A percentile compares a stretch with the other conserved stretches of the same genome.
Conservation (phyloP, 2,113 vertebrate species). For the Odobenus rosmarus region DNA sequence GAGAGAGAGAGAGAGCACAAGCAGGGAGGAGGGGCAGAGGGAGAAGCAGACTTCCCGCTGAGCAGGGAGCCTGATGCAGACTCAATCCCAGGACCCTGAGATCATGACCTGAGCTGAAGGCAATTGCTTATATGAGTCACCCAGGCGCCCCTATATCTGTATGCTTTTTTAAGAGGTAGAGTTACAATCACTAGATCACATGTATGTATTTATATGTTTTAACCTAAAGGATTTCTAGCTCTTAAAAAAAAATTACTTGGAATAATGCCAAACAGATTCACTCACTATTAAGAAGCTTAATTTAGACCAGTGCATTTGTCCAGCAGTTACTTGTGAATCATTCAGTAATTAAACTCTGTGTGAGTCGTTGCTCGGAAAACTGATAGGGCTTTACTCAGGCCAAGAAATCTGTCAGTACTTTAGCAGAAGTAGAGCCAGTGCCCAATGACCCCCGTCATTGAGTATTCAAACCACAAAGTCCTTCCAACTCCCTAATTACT, state of each 20-base stretch:
- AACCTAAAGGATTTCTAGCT: not conserved
- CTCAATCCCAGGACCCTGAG: not conserved
- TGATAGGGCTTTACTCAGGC: not conserved
- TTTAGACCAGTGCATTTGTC: not conserved
- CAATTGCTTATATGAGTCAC: not conserved
- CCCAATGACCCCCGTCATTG: not conserved
- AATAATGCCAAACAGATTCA: not conserved
- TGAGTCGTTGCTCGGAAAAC: not conserved
- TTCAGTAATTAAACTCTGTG: not conserved
- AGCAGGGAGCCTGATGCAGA: not conserved
- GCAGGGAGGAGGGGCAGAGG: not conserved
- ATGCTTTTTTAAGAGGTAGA: not conserved
- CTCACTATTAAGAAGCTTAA: not conserved
- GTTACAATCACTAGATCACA: not conserved
- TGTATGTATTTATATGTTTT: not conserved
- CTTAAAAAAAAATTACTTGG: not conserved
- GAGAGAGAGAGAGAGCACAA: not conserved
- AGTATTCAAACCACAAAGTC: not conserved
- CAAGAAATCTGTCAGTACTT: not conserved
- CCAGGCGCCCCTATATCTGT: not conserved
- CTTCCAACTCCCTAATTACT: not conserved
- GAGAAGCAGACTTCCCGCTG: not conserved
- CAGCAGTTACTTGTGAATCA: not conserved
- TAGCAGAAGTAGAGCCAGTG: not conserved
- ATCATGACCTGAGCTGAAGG: not conserved